These are phyloP conservation scores for Galbula dea DNA, from an alignment of 2,113 vertebrate genomes.

Conservation along the genomic window DNA sequence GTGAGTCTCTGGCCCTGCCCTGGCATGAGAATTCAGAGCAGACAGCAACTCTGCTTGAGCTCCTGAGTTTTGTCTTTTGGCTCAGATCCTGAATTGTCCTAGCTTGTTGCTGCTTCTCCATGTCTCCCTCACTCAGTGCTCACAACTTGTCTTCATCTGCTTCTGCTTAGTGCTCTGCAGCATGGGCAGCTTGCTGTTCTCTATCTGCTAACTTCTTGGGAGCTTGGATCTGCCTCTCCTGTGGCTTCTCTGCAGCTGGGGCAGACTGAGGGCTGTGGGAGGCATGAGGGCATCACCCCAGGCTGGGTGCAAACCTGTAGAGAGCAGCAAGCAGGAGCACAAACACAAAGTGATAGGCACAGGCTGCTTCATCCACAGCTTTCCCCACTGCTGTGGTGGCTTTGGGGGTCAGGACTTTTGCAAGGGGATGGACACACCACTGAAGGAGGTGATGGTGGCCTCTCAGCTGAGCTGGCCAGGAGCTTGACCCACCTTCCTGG, in stretches of 20 bases:
- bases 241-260: neutral
- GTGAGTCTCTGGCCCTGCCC: neutral
- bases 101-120: conserved; percentile 18
- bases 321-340: neutral
- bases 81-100: conserved; percentile 4
- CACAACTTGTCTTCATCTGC: conserved; percentile 32
- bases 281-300: neutral
- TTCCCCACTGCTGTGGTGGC: neutral
- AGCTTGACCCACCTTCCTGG: neutral
- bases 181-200: neutral
- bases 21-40: neutral
- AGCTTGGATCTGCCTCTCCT: neutral
- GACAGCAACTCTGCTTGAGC: neutral
- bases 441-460: neutral
- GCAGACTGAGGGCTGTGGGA: neutral
- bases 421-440: rapidly evolving
- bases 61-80: neutral
- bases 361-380: rapidly evolving
- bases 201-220: neutral
- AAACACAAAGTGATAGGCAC: rapidly evolving
- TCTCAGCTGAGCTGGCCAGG: neutral
- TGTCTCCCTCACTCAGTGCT: neutral
- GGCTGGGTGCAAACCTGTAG: neutral
- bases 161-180: conserved; percentile 17
- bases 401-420: neutral